Conservation (phyloP, 2,888 invertebrate genomes). For the Bugulina stolonifera region DNA sequence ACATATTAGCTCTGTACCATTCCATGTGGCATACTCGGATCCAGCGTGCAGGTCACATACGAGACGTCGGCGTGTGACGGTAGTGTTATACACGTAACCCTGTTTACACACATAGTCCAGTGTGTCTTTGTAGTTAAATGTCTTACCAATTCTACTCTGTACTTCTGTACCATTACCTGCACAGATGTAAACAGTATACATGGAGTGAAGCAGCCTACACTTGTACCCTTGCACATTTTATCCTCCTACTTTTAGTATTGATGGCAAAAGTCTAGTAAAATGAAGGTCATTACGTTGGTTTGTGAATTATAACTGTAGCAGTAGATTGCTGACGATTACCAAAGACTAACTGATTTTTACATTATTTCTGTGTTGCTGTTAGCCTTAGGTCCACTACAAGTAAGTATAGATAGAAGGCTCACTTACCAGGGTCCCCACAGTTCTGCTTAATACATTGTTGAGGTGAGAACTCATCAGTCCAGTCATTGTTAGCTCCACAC, state of each 20-base stretch:
- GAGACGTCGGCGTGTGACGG: conserved; percentile 7
- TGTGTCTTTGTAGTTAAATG: conserved; percentile 12
- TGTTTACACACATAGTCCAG: conserved; percentile 25
- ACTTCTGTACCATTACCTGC: conserved; percentile 22
- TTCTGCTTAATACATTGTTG: conserved; percentile 9
- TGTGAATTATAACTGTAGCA: too few species aligned
- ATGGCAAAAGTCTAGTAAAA: too few species aligned
- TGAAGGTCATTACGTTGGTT: too few species aligned
- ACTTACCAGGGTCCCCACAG: conserved; percentile 20
- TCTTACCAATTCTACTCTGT: conserved; percentile 18
- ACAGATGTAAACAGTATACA: too few species aligned
- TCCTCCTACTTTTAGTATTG: too few species aligned
- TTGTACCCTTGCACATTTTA: too few species aligned
- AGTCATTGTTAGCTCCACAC: conserved; percentile 19
- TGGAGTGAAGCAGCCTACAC: too few species aligned
- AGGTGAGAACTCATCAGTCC: conserved; percentile 20
- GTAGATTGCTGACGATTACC: too few species aligned
- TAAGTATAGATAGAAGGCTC: too few species aligned
- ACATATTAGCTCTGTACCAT: conserved; percentile 21
- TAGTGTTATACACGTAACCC: conserved; percentile 1
- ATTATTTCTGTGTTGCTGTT: too few species aligned
- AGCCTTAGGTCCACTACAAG: too few species aligned
- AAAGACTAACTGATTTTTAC: too few species aligned
- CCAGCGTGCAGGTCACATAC: neutral
- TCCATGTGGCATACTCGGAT: conserved; percentile 5